A percentile compares a stretch with the other conserved stretches of the same genome.
phyloP scores from a whole-genome alignment of 2,888 invertebrate genomes.

The Celastrina argiolus region DNA sequence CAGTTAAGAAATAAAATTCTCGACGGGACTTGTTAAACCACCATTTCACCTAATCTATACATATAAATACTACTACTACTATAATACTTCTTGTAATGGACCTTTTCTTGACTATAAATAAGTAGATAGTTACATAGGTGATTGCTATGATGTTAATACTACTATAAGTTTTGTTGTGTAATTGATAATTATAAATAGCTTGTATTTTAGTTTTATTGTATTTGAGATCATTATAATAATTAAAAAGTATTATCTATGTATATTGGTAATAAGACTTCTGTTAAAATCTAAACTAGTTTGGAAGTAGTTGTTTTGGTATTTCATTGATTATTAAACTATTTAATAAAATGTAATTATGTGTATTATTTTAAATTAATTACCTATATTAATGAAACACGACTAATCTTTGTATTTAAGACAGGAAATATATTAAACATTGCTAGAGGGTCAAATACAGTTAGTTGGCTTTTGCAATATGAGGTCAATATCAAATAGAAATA shows the following conservation, averaged over 20 bases:
- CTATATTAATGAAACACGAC: not conserved
- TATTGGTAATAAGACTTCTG: not conserved
- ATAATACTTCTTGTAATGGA: not conserved
- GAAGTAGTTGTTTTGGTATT: not conserved
- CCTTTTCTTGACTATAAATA: not conserved
- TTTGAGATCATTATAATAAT: not conserved
- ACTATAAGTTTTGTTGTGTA: not conserved
- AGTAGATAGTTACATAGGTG: not conserved
- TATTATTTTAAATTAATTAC: not conserved
- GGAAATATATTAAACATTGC: no score
- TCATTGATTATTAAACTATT: slow-evolving; percentile 6
- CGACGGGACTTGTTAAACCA: no score
- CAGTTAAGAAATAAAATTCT: slow-evolving; percentile 13
- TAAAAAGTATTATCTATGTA: not conserved
- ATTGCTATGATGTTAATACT: not conserved
- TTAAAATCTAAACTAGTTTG: not conserved
- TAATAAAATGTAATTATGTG: not conserved
- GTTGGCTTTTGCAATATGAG: no score
- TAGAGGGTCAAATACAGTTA: no score
- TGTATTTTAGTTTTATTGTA: not conserved
- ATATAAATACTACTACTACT: no score
- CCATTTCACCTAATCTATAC: no score
- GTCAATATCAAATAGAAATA: no score
- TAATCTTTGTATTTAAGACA: no score
- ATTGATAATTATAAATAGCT: not conserved